Evolutionary conservation across 2,797 vertebrate species (phyloP), one percentile per base, ranked within the genome.

Genomic region (Alcedo quadribrachys): DNA sequence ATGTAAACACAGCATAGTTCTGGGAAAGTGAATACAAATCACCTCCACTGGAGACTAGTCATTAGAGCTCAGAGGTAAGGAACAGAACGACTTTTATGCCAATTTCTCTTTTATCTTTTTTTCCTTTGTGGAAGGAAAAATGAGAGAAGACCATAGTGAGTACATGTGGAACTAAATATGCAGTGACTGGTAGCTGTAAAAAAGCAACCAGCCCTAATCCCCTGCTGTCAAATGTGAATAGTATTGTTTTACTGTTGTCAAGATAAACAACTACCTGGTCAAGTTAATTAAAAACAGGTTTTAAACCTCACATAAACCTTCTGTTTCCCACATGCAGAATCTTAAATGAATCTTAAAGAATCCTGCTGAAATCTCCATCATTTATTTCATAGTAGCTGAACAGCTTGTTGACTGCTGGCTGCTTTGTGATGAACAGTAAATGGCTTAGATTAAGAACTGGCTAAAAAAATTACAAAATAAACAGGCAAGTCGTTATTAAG

Each of bases 221-320:
- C 4, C 5, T 9, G 25, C 18, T 82, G 65, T 71, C 37, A 57
- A 57, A 32, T 28, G 6, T 40, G 3, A 54, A 35, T 50, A 63
- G 46, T 45, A 25, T 55, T 55, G 35, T 37, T 96, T 88, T 88
- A 55, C 32, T 74, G 46, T 55, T 51, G 27, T 78, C 35, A 32
- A 19, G 12, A 51, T 40, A 84, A 91, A 74, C 11, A 81, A 19
- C 32, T 77, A 20, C 30, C 30, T 25, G 51, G 37, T 65, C 46
- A 60, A 89, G 48, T 77, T 87, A 33, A 58, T 92, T 80, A 80
- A 94, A 91, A 77, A 27, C 6, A 81, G 32, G 33, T 62, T 77
- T 92, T 93, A 94, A 95, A 73, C 51, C 80, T 68, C 67, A 73
- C 20, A 14, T 40, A 80, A 87, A 69, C 9, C 11, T 92, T 78